These are phyloP conservation scores for Diadegma fenestrale DNA, from an alignment of 2,888 invertebrate species.

Conservation along the genomic window DNA sequence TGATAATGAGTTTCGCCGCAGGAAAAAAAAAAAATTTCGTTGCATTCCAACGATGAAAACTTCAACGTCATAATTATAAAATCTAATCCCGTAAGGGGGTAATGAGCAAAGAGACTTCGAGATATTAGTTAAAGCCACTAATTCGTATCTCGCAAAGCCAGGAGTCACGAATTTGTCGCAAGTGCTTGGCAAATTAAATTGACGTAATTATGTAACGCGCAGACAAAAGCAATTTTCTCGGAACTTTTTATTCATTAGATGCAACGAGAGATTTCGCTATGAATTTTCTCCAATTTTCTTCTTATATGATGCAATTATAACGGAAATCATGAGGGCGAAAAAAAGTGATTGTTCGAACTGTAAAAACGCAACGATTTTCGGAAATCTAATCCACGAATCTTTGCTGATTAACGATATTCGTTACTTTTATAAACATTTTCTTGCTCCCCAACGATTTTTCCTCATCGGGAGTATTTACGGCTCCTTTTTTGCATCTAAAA, in stretches of 20 bases:
- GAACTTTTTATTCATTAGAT: neutral
- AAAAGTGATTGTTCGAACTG: neutral
- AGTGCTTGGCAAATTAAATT: neutral
- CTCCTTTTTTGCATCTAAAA: neutral
- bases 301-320: neutral
- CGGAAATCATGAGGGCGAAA: neutral
- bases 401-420: neutral
- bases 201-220: neutral
- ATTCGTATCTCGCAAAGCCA: neutral
- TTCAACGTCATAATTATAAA: too few relatives aligned
- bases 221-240: neutral
- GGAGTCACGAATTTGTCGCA: constrained; percentile 18
- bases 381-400: neutral
- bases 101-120: neutral
- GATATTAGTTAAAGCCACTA: neutral
- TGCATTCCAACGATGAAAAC: too few relatives aligned
- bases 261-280: neutral
- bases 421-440: neutral
- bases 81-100: neutral
- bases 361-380: neutral
- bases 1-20: too few relatives aligned
- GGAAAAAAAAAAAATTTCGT: too few relatives aligned
- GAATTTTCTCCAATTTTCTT: neutral
- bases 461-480: neutral
- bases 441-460: neutral